Evolutionary conservation across 2,113 vertebrate species (phyloP), one percentile per base, ranked within the genome.

Genomic region (Girardinichthys multiradiatus): DNA sequence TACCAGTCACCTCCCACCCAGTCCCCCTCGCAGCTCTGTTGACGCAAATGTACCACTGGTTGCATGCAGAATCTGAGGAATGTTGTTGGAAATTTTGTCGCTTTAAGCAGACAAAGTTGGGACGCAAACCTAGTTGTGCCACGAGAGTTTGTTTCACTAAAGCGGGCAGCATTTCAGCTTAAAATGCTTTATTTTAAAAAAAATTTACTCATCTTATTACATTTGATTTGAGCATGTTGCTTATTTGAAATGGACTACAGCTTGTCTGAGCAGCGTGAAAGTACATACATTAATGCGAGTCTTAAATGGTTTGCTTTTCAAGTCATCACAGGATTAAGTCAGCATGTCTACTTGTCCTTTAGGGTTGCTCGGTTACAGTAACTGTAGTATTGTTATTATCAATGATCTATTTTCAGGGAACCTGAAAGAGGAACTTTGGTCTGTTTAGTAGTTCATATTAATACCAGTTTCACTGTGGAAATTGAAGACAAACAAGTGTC

Each of bases 61-160:
- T 84, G 78, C 85, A 81, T 89, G 86, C 87, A 89, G 92, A 93
- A 94, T 94, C 85, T 77, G 70, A 91, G 85, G 91, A 94, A 93
- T 93, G 90, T 80, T 87, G 85, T 87, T 87, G 85, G 84, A 91
- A 83, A 91, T 85, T 85, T 69, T 74, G 74, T 85, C 77, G 61
- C 67, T 68, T 75, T 71, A 86, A 73, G 89, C 89, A 89, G 84
- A 70, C 72, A 51, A 62, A 26, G 57, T 48, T 65, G 65, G 13
- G 21, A 70, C 24, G 48, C 39, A 15, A 24, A 39, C 63, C 58
- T 48, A 68, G 24, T 51, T 37, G 28, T 26, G 51, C 68, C 71
- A 67, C 68, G 57, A 21, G 57, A 58, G 67, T 62, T 74, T 63
- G 29, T 64, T 37, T 71, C 31, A 62, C 8, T 11, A 68, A 63